A percentile compares a stretch with the other conserved stretches of the same genome.
Conservation (phyloP, 1,140 invertebrate genomes). For the Ceratosolen fusciceps region DNA sequence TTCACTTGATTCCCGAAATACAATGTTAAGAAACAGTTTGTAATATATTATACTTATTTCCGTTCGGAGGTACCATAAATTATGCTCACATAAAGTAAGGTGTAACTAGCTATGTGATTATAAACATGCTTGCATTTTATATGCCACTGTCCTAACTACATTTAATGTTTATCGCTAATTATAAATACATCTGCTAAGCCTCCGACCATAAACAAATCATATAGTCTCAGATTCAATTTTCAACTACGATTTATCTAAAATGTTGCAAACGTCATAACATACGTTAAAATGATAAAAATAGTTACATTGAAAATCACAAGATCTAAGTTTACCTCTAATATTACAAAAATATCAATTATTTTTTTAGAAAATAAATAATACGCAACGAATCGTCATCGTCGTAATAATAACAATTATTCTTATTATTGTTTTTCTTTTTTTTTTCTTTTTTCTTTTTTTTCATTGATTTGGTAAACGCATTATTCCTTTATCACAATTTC, state of each 20-base stretch:
- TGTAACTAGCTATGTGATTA: not conserved
- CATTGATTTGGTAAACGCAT: too few species aligned
- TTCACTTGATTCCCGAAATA: not conserved
- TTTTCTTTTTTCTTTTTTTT: too few species aligned
- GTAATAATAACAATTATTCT: too few species aligned
- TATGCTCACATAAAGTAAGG: not conserved
- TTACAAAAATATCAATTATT: too few species aligned
- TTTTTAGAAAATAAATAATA: too few species aligned
- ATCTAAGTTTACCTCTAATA: too few species aligned
- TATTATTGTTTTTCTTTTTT: too few species aligned
- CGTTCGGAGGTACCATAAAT: not conserved
- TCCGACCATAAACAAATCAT: not conserved
- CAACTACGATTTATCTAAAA: not conserved
- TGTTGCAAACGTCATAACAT: not conserved
- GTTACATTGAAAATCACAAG: too few species aligned
- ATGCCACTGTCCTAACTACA: not conserved
- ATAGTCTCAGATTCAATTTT: not conserved
- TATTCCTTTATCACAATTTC: too few species aligned
- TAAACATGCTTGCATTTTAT: not conserved
- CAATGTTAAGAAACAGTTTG: not conserved
- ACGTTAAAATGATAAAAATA: too few species aligned
- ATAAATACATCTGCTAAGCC: not conserved
- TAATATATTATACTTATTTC: not conserved
- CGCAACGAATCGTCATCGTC: too few species aligned
- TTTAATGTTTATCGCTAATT: conserved; percentile 4